phyloP scores from a whole-genome alignment of 2,113 vertebrate species.

The Lepisosteus osseus region DNA sequence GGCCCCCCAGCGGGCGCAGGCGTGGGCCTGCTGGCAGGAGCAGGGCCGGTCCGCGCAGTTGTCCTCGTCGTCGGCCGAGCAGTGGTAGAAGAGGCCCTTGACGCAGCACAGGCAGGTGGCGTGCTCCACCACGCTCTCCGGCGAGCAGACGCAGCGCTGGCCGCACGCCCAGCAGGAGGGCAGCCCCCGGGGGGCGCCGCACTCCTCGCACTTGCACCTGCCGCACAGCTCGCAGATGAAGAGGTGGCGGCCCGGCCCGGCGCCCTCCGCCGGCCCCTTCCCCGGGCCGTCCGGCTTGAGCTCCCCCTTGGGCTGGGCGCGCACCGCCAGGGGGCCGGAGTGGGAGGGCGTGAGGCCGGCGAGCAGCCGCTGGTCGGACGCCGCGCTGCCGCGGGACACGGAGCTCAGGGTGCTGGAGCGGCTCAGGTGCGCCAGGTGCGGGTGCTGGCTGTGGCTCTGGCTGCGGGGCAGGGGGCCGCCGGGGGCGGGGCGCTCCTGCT shows the following conservation, averaged over 20 bases:
- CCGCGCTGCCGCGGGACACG: conserved; percentile 85
- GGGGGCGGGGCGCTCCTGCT: conserved; percentile 20
- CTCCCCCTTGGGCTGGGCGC: conserved; percentile 79
- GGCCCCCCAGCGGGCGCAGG: conserved; percentile 86
- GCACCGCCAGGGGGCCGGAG: conserved; percentile 74
- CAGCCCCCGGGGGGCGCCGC: conserved; percentile 78
- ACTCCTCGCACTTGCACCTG: conserved; percentile 86
- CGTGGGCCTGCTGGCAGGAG: conserved; percentile 77
- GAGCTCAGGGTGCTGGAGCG: conserved; percentile 94
- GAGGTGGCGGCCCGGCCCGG: conserved; percentile 64
- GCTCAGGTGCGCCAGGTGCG: conserved; percentile 77
- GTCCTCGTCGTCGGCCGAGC: conserved; percentile 94
- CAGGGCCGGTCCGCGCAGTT: conserved; percentile 94
- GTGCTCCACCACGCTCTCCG: conserved; percentile 84
- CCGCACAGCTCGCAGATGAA: conserved; percentile 91
- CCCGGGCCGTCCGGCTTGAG: conserved; percentile 71
- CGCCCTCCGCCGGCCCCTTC: conserved; percentile 64
- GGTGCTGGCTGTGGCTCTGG: conserved; percentile 81
- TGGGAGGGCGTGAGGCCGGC: conserved; percentile 77
- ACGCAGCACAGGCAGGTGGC: conserved; percentile 93
- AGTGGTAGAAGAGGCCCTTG: conserved; percentile 96
- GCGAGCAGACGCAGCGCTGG: conserved; percentile 91
- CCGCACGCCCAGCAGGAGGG: conserved; percentile 93
- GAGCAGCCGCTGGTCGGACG: conserved; percentile 92
- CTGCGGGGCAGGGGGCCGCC: conserved; percentile 70